Evolutionary conservation across 2,797 vertebrate species (phyloP).

Genomic region (Sebastes nivosus): DNA sequence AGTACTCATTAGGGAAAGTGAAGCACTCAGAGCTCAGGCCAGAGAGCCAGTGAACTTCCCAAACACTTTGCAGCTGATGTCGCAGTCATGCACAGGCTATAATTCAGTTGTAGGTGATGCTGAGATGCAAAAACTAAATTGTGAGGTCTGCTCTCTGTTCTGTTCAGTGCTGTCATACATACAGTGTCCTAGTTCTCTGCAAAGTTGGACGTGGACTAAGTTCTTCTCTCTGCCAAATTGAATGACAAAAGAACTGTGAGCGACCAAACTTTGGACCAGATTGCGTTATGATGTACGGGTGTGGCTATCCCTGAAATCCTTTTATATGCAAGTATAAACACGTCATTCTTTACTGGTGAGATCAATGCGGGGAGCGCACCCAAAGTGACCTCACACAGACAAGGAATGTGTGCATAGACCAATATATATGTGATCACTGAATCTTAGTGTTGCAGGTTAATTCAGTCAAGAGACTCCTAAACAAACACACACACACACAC

Average conservation of each 20-base stretch:
- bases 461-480: slow-evolving; percentile 40
- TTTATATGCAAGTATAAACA: slow-evolving; percentile 61
- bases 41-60: slow-evolving; percentile 2
- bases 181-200: background rate
- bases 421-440: slow-evolving; percentile 27
- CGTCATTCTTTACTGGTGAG: slow-evolving; percentile 70
- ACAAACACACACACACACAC: slow-evolving; percentile 26
- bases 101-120: slow-evolving; percentile 5
- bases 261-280: slow-evolving; percentile 38
- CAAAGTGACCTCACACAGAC: slow-evolving; percentile 62
- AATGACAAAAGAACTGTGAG: slow-evolving; percentile 33
- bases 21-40: slow-evolving; percentile 3
- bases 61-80: background rate
- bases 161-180: slow-evolving; percentile 10
- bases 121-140: slow-evolving; percentile 6
- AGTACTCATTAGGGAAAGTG: background rate
- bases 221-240: slow-evolving; percentile 20
- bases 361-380: slow-evolving; percentile 62
- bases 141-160: slow-evolving; percentile 9
- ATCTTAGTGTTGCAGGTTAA: slow-evolving; percentile 38
- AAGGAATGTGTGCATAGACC: slow-evolving; percentile 33
- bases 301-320: slow-evolving; percentile 47
- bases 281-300: slow-evolving; percentile 46
- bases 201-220: background rate
- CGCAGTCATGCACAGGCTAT: background rate